These are phyloP conservation scores for Linnaemya vulpina DNA, from an alignment of 2,888 invertebrate genomes.

Conservation along the genomic window DNA sequence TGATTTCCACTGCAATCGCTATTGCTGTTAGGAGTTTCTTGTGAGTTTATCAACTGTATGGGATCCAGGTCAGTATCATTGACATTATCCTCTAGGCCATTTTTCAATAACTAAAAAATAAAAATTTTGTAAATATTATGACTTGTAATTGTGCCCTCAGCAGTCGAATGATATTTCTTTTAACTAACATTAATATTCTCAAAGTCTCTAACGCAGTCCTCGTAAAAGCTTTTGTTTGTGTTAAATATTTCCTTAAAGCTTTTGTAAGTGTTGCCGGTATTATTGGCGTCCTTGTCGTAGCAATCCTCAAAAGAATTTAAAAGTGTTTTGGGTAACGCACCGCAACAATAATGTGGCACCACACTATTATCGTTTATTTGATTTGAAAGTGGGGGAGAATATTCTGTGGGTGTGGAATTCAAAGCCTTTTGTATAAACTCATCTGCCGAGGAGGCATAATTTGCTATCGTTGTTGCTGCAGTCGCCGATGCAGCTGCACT, in stretches of 20 bases:
- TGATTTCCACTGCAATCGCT: slow-evolving; percentile 52
- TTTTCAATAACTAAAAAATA: slow-evolving; percentile 52
- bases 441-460: slow-evolving; percentile 69
- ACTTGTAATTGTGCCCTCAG: not conserved
- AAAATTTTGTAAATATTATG: not conserved
- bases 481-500: slow-evolving; percentile 24
- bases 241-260: slow-evolving; percentile 72
- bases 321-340: slow-evolving; percentile 60
- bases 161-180: not conserved
- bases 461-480: slow-evolving; percentile 44
- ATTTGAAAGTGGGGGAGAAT: slow-evolving; percentile 62
- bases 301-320: slow-evolving; percentile 61
- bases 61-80: slow-evolving; percentile 65
- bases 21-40: slow-evolving; percentile 58
- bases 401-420: slow-evolving; percentile 68
- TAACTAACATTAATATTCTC: slow-evolving; percentile 71
- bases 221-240: slow-evolving; percentile 69
- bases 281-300: slow-evolving; percentile 60
- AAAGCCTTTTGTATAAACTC: slow-evolving; percentile 72
- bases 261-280: slow-evolving; percentile 67
- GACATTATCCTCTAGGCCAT: slow-evolving; percentile 51
- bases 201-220: slow-evolving; percentile 71
- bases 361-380: slow-evolving; percentile 53
- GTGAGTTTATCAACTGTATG: slow-evolving; percentile 63
- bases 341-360: slow-evolving; percentile 66